These are phyloP conservation scores for Hydractinia symbiolongicarpus DNA, from an alignment of 30 jellyfish, hydroid and myxozoan species.

Conservation along the genomic window DNA sequence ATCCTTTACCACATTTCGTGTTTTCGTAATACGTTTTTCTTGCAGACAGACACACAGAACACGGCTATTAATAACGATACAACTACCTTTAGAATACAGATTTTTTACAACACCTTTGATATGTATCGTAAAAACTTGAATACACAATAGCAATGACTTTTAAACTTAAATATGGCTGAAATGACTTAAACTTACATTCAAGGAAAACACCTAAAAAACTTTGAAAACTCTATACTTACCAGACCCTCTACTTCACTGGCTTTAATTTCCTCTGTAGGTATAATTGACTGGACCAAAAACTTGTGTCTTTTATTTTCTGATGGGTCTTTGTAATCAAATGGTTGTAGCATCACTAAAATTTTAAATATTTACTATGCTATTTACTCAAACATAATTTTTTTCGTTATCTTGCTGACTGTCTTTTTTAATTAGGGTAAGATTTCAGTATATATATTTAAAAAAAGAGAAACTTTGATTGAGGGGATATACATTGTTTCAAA, in stretches of 20 bases:
- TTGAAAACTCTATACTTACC: constrained; percentile 36
- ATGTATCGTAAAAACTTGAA: too few species aligned
- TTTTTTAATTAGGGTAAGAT: neutral
- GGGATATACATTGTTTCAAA: neutral
- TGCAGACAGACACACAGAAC: too few species aligned
- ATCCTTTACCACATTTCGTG: too few species aligned
- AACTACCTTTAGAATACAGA: too few species aligned
- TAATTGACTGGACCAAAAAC: constrained; percentile 68
- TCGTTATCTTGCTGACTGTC: too few species aligned
- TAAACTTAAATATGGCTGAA: neutral
- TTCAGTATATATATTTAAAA: neutral
- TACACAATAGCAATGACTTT: too few species aligned
- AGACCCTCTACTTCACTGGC: constrained; percentile 57
- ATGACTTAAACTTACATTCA: neutral
- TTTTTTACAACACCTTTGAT: too few species aligned
- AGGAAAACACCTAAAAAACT: neutral
- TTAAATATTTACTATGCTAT: neutral
- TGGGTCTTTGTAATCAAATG: constrained; percentile 70
- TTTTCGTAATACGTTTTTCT: too few species aligned
- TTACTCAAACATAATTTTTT: too few species aligned
- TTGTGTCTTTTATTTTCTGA: constrained; percentile 80
- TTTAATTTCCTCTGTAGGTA: constrained; percentile 49
- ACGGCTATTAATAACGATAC: too few species aligned
- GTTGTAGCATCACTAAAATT: constrained; percentile 84
- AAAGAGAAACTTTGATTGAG: neutral